These are phyloP conservation scores for Amniataba percoides DNA, from an alignment of 2,797 vertebrate genomes.

Conservation along the genomic window DNA sequence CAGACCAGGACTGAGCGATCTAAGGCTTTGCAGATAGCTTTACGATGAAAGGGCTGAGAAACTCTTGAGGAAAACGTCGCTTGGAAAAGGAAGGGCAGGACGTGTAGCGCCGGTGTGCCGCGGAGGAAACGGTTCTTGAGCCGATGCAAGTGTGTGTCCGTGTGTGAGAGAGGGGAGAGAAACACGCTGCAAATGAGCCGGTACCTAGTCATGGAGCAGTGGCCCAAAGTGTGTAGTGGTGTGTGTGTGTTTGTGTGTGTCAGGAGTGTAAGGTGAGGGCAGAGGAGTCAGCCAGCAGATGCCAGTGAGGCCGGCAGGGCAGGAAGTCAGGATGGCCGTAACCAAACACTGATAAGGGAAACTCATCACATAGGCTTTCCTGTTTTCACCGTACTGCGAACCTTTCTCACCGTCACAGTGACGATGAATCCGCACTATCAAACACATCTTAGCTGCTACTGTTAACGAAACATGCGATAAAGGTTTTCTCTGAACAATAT, in stretches of 20 bases:
- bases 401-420: conserved; percentile 48
- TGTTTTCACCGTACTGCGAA: conserved; percentile 81
- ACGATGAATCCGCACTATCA: conserved; percentile 31
- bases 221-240: conserved; percentile 26
- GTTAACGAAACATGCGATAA: background rate
- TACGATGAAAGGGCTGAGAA: conserved; percentile 27
- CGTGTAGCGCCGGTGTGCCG: conserved; percentile 38
- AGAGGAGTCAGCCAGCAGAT: conserved; percentile 85
- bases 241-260: conserved; percentile 45
- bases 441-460: conserved; percentile 27
- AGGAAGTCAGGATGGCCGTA: conserved; percentile 84
- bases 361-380: conserved; percentile 83
- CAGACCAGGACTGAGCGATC: conserved; percentile 22
- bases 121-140: conserved; percentile 66
- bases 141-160: conserved; percentile 33
- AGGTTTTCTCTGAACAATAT: conserved; percentile 19
- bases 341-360: conserved; percentile 85
- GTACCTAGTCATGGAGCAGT: conserved; percentile 25
- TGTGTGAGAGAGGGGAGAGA: conserved; percentile 8
- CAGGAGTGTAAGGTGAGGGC: conserved; percentile 75
- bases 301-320: conserved; percentile 66
- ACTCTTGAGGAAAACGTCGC: conserved; percentile 64
- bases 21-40: conserved; percentile 43
- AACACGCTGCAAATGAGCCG: conserved; percentile 20
- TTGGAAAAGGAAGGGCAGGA: conserved; percentile 69